Percentiles rank a stretch among this genome's conserved stretches.
These are phyloP conservation scores for Chaenogobius annularis DNA, from an alignment of 2,113 vertebrate genomes.

Conservation along the genomic window DNA sequence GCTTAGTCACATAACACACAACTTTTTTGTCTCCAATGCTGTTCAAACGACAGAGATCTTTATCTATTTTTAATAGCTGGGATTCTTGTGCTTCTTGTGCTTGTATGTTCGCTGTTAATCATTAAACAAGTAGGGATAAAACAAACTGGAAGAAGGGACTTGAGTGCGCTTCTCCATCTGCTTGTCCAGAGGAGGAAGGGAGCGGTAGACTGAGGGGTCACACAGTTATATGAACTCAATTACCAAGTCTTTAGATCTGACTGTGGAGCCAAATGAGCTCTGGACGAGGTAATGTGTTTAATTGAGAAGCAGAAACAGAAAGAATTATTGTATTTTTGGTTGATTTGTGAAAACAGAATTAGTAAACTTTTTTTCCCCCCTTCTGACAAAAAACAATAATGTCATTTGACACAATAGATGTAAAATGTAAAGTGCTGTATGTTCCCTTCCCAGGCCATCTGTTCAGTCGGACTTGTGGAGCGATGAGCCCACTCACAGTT, in stretches of 20 bases:
- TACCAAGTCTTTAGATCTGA: slow-evolving; percentile 49
- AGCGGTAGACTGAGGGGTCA: slow-evolving; percentile 26
- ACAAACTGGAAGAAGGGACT: slow-evolving; percentile 14
- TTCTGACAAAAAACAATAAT: neutral
- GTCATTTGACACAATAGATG: neutral
- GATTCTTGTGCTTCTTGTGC: slow-evolving; percentile 2
- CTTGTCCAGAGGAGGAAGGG: slow-evolving; percentile 18
- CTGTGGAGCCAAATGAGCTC: slow-evolving; percentile 41
- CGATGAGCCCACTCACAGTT: too few species aligned
- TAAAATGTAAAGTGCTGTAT: neutral
- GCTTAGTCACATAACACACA: slow-evolving; percentile 1
- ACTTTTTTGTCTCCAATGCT: neutral
- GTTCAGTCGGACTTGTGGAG: too few species aligned
- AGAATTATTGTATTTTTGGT: slow-evolving; percentile 6
- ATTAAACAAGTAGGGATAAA: neutral
- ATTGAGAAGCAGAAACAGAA: slow-evolving; percentile 25
- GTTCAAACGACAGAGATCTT: neutral
- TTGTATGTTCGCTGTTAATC: neutral
- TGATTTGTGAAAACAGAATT: neutral
- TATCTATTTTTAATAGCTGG: slow-evolving; percentile 3
- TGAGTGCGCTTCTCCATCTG: slow-evolving; percentile 1
- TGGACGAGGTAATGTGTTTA: slow-evolving; percentile 45
- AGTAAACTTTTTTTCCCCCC: neutral
- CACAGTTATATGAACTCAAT: slow-evolving; percentile 45
- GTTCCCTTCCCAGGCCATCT: too few species aligned